These are phyloP conservation scores for Choristoneura fumiferana DNA, from an alignment of 1,140 invertebrate species.

Conservation along the genomic window DNA sequence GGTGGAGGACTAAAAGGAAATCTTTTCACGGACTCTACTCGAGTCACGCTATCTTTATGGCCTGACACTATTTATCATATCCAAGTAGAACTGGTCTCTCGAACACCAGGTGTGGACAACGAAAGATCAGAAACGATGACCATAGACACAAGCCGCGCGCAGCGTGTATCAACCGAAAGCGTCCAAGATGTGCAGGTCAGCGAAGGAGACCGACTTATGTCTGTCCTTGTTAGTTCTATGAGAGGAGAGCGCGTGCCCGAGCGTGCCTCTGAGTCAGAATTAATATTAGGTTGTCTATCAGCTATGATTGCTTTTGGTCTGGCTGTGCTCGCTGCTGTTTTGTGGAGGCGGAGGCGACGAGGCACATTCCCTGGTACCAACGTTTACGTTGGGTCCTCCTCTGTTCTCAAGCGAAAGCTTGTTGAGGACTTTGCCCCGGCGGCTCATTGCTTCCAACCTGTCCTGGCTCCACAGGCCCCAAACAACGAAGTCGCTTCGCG, in stretches of 20 bases:
- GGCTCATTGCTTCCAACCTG: constrained; percentile 78
- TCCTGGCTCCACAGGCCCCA: constrained; percentile 74
- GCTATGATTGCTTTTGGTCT: constrained; percentile 79
- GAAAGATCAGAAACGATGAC: constrained; percentile 82
- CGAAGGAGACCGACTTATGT: constrained; percentile 78
- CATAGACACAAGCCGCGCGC: constrained; percentile 80
- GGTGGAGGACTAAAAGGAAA: constrained; percentile 90
- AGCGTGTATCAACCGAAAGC: constrained; percentile 80
- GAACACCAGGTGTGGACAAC: constrained; percentile 79
- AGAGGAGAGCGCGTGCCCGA: constrained; percentile 76
- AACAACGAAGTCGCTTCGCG: constrained; percentile 58
- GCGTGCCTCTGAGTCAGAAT: constrained; percentile 75
- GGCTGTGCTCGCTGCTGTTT: constrained; percentile 72
- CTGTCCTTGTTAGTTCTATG: constrained; percentile 80
- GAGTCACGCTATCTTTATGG: constrained; percentile 88
- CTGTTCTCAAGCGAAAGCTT: constrained; percentile 78
- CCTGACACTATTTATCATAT: constrained; percentile 89
- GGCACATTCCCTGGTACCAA: constrained; percentile 79
- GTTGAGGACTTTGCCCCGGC: constrained; percentile 78
- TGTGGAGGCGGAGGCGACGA: constrained; percentile 77
- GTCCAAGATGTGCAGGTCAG: constrained; percentile 80
- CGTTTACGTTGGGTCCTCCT: constrained; percentile 79
- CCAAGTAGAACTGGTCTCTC: constrained; percentile 83
- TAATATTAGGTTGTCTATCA: constrained; percentile 77
- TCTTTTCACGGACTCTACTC: constrained; percentile 88